These are phyloP conservation scores for Drosophila multiciliata DNA, from an alignment of 2,888 invertebrate species.

Conservation along the genomic window DNA sequence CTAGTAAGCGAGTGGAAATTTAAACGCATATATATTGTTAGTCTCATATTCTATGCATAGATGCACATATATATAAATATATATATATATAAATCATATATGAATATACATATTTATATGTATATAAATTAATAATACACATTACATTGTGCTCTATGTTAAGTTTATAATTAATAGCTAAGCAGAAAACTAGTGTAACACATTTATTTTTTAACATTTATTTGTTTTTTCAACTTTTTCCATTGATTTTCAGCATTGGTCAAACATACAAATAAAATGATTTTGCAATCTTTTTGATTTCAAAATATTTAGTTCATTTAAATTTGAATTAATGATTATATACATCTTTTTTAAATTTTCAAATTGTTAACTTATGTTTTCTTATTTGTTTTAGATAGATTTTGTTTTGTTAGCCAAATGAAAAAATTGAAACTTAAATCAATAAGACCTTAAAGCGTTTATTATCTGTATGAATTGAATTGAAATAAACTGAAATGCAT, in stretches of 20 bases:
- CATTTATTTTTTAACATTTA: conserved; percentile 10
- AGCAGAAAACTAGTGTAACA: conserved; percentile 19
- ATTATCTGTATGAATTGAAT: conserved; percentile 46
- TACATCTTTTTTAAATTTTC: conserved; percentile 21
- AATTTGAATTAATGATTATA: conserved; percentile 8
- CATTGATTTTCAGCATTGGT: background rate
- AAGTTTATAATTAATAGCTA: conserved; percentile 55
- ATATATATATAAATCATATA: background rate
- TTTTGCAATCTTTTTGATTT: background rate
- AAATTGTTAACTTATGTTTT: conserved; percentile 50
- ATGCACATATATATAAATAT: conserved; percentile 18
- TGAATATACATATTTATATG: background rate
- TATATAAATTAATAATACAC: conserved; percentile 24
- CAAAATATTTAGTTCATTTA: conserved; percentile 3
- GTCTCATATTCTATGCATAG: conserved; percentile 19
- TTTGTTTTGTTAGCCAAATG: conserved; percentile 37
- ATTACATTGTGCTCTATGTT: conserved; percentile 66
- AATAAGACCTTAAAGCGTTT: conserved; percentile 21
- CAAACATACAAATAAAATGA: background rate
- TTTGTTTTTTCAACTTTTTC: conserved; percentile 6
- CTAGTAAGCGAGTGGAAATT: conserved; percentile 16
- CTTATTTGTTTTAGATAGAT: conserved; percentile 29
- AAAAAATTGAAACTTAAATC: conserved; percentile 16
- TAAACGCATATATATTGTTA: conserved; percentile 34
- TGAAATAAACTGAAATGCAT: conserved; percentile 45